A percentile compares a stretch with the other conserved stretches of the same genome.
Evolutionary conservation across 2,113 vertebrate species (phyloP).

Genomic region (Rhabdomys dilectus): DNA sequence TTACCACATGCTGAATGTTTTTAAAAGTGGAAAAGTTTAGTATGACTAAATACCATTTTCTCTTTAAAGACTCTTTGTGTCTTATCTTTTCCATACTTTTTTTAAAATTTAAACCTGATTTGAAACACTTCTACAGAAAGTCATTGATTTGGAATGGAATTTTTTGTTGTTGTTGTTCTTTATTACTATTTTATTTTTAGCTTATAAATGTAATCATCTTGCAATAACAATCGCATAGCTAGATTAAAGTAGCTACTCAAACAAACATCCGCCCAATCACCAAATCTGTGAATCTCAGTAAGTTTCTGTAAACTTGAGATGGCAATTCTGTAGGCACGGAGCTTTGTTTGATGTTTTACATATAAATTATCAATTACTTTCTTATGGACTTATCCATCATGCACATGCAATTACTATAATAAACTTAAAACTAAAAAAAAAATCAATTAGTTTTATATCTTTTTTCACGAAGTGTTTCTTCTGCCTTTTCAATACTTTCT

Average conservation of each 20-base stretch:
- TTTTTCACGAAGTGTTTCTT: neutral
- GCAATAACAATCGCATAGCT: neutral
- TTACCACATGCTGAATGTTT: neutral
- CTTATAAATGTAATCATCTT: neutral
- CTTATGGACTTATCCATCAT: neutral
- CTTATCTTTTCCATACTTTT: neutral
- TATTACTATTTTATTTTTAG: neutral
- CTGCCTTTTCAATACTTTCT: neutral
- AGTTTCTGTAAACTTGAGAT: neutral
- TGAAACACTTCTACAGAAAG: neutral
- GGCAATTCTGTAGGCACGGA: neutral
- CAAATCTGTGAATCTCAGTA: neutral
- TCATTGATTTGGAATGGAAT: neutral
- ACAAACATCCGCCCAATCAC: neutral
- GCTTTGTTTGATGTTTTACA: neutral
- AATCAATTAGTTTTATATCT: neutral
- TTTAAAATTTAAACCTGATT: neutral
- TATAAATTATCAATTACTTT: neutral
- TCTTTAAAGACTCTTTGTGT: neutral
- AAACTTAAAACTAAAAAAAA: neutral
- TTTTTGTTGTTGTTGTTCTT: neutral
- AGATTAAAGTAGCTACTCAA: neutral
- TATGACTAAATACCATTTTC: neutral
- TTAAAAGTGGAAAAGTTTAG: neutral
- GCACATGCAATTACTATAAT: neutral